Evolutionary conservation across 1,140 invertebrate species (phyloP), one percentile per base, ranked within the genome.

Genomic region (Drosophila azteca): DNA sequence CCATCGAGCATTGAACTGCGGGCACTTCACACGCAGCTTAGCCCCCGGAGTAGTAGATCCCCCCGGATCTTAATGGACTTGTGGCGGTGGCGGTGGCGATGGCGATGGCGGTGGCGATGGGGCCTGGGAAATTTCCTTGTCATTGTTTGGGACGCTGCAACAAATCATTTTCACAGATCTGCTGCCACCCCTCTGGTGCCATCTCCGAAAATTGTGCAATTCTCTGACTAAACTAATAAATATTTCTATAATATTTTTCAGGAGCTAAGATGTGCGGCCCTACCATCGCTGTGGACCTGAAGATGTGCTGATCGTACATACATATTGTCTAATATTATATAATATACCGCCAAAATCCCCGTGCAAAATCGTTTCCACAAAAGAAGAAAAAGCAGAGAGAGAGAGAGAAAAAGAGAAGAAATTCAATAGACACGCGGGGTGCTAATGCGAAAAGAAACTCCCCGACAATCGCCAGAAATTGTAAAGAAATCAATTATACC

Each of bases 21-120:
- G 11, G 31, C 31, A 11, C 75, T 81, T 85, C 77, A 74, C 79
- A 82, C 78, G 78, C 78, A 74, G 79, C 79, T 80, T 78, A 67
- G 20, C 53, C 24, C 62, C 26, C 50, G 22, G 61, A 64, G 51
- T 20, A 20, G 17, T 20, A 20, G 17, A 20, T 20, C 17, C 17
- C 17, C 17, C 17, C 17, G 17, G 17, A 20, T 20, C 31, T 65
- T 76, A 70, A 79, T 80, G 77, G 54, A 6, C 52, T 58, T 31
- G 58, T 71, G 29, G 29, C 29, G 7, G 1, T 8, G 7, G 7
- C 8, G 29, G 8, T 31, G n/a, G n/a, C n/a, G n/a, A n/a, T n/a
- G n/a, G n/a, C n/a, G n/a, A n/a, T 71, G 29, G 29, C 29, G 7
- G 1, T 8, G 7, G 7, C 8, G 29, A 1, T 31, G 29, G 7